phyloP scores from a whole-genome alignment of 2,888 invertebrate species.

The Notodonta ziczac region DNA sequence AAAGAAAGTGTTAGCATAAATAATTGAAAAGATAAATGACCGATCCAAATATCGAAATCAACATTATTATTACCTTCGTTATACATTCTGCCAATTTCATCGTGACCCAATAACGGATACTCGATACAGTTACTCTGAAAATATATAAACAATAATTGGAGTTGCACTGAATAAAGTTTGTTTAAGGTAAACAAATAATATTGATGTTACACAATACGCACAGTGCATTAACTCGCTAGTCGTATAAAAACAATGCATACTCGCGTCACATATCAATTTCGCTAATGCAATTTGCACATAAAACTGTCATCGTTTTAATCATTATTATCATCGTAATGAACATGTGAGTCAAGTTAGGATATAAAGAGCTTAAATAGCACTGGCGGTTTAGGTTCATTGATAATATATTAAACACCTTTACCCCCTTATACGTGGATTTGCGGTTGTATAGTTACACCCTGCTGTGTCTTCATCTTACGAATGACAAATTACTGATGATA shows the following conservation, averaged over 20 bases:
- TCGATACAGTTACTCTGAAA: slow-evolving; percentile 71
- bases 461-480: too few relatives aligned
- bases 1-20: not conserved
- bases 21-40: slow-evolving; percentile 4
- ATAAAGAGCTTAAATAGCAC: too few relatives aligned
- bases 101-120: slow-evolving; percentile 48
- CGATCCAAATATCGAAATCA: not conserved
- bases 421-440: too few relatives aligned
- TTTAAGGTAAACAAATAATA: not conserved
- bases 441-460: too few relatives aligned
- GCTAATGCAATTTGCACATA: slow-evolving; percentile 17
- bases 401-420: too few relatives aligned
- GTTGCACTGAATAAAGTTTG: not conserved
- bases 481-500: too few relatives aligned
- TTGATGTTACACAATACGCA: slow-evolving; percentile 1
- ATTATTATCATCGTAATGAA: not conserved
- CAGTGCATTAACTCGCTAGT: slow-evolving; percentile 52
- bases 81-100: slow-evolving; percentile 44
- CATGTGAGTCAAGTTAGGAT: not conserved
- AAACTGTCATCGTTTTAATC: not conserved
- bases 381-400: too few relatives aligned
- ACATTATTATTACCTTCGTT: slow-evolving; percentile 53
- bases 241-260: slow-evolving; percentile 42
- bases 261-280: slow-evolving; percentile 37
- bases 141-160: slow-evolving; percentile 14